These are phyloP conservation scores for Polydrusus tereticollis DNA, from an alignment of 2,888 invertebrate species.

Conservation along the genomic window DNA sequence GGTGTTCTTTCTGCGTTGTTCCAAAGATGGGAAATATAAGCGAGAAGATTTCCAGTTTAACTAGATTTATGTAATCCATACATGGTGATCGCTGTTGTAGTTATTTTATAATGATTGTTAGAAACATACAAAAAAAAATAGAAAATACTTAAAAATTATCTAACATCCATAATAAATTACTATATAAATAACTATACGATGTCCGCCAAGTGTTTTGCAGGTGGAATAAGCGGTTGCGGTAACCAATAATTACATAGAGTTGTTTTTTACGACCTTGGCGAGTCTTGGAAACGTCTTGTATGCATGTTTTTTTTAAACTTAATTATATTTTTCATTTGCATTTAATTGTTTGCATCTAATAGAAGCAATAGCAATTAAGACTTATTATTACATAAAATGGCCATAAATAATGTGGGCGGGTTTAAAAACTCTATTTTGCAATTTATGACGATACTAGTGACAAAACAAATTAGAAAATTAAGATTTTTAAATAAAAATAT, in stretches of 20 bases:
- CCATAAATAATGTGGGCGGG: not conserved
- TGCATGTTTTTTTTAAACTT: not conserved
- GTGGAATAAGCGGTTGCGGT: not conserved
- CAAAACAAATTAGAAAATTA: not conserved
- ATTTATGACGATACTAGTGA: too few relatives aligned
- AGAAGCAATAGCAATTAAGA: not conserved
- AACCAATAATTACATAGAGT: not conserved
- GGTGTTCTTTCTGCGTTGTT: too few relatives aligned
- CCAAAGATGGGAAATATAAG: too few relatives aligned
- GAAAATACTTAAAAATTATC: not conserved
- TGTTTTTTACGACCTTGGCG: slow-evolving; percentile 15
- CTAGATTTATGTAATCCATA: too few relatives aligned
- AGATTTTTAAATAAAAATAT: not conserved
- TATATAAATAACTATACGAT: not conserved
- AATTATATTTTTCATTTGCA: not conserved
- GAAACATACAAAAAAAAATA: not conserved
- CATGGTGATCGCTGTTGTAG: too few relatives aligned
- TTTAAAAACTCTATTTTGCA: too few relatives aligned
- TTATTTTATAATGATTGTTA: not conserved
- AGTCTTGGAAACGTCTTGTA: slow-evolving; percentile 4
- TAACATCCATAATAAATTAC: slow-evolving; percentile 1
- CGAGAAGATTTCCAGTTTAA: too few relatives aligned
- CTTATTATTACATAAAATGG: not conserved
- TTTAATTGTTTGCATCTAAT: not conserved
- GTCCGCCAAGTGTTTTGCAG: slow-evolving; percentile 8